Base-by-base conservation (phyloP, 1,140 invertebrate genomes). In the Temnothorax curvispinosus region DNA sequence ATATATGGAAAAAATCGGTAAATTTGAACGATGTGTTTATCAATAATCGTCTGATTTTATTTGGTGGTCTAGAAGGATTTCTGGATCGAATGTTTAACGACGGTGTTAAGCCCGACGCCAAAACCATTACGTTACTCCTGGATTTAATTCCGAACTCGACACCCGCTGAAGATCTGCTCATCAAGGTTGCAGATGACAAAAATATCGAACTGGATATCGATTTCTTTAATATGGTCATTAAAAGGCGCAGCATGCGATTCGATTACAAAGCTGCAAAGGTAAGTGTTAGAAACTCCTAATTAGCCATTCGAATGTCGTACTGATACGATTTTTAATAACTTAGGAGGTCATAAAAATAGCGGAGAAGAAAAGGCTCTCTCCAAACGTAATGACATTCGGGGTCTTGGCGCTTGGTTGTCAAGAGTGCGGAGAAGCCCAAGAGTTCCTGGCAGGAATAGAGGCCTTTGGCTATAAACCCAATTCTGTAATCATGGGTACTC, bases 201-300 rank as follows among this genome's bases (percentile, higher is more conserved):
- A 78, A 91, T 6, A 92, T 98, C 0, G 96, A 96, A 89, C 94
- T 97, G 0, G 98, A 99, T 95, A 96, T 98, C 54, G 97, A 97
- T 92, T 98, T 99, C 93, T 98, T 97, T 90, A 99, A 99, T 94
- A 96, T 97, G 93, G 94, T 99, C 18, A 98, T 99, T 69, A 98
- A 97, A 91, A 98, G 97, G 92, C 96, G 98, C 76, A 97, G 96
- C 91, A 94, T 96, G 84, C 95, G 97, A 89, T 94, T 94, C 72
- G 96, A 98, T 91, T 97, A 97, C 93, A 94, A 96, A 75, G 95
- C 93, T 91, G 98, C 97, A 38, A 96, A 96, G 94, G 97, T 97
- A 96, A 95, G 95, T 95, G 80, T 32, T 6, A 38, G 60, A 72
- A 0, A 77, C 77, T 58, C n/a, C 15, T 11, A 13, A 81, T 58